phyloP scores from a whole-genome alignment of 2,113 vertebrate species.

The Rana temporaria region DNA sequence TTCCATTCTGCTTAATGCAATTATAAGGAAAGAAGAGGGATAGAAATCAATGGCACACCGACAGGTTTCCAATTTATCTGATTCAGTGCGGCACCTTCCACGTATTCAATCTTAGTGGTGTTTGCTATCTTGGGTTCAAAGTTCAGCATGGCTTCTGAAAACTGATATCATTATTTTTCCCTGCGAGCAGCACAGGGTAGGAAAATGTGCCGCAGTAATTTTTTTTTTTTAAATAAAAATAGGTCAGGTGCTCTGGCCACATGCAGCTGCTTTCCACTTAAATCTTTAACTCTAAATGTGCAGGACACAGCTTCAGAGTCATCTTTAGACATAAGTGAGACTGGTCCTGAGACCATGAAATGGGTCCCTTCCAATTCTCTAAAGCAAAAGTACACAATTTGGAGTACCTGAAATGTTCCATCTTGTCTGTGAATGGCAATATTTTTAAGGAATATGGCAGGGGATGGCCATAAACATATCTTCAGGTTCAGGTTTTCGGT shows the following conservation, averaged over 20 bases:
- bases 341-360: no score
- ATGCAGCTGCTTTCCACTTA: background rate
- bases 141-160: conserved; percentile 25
- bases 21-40: conserved; percentile 1
- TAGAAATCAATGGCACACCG: conserved; percentile 29
- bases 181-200: background rate
- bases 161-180: conserved; percentile 1
- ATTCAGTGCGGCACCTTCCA: conserved; percentile 12
- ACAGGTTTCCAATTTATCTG: conserved; percentile 10
- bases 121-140: conserved; percentile 27
- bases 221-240: conserved; percentile 8
- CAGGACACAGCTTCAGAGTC: background rate
- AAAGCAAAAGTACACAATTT: no score
- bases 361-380: no score
- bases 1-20: conserved; percentile 27
- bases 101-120: conserved; percentile 10
- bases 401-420: no score
- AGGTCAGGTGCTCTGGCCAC: conserved; percentile 20
- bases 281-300: background rate
- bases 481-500: no score
- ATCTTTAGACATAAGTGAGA: no score
- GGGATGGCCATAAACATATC: no score
- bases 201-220: conserved; percentile 14
- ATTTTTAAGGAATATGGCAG: no score
- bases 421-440: no score